These are phyloP conservation scores for Axis porcinus DNA, from an alignment of 2,113 vertebrate genomes.

Conservation along the genomic window DNA sequence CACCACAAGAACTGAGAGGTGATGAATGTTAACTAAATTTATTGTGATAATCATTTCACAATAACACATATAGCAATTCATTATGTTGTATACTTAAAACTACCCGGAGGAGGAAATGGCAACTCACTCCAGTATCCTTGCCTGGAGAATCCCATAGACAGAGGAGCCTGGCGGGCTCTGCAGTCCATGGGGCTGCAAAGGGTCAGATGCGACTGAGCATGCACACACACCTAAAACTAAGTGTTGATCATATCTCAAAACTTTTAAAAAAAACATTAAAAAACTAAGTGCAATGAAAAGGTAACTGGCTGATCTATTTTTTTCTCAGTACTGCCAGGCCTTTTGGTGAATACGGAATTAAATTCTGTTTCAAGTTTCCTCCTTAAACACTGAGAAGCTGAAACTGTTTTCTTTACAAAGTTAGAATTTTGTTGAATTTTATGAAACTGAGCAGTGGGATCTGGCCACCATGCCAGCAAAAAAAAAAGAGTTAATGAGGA, in stretches of 20 bases:
- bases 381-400: not conserved
- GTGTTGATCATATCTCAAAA: not conserved
- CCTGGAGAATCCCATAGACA: not conserved
- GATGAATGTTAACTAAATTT: not conserved
- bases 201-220: not conserved
- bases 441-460: not conserved
- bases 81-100: not conserved
- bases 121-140: not conserved
- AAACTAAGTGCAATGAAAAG: not conserved
- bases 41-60: not conserved
- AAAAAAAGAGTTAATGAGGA: slow-evolving; percentile 5
- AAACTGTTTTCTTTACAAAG: not conserved
- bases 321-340: not conserved
- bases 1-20: not conserved
- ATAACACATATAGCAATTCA: not conserved
- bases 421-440: slow-evolving; percentile 39
- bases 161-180: rapidly evolving
- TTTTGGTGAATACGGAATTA: not conserved
- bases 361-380: not conserved
- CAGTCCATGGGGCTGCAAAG: not conserved
- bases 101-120: not conserved
- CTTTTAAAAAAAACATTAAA: not conserved
- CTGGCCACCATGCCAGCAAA: not conserved
- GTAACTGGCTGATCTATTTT: not conserved
- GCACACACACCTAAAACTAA: not conserved